phyloP scores from a whole-genome alignment of 2,888 invertebrate genomes.

The Napeogenes sylphis region DNA sequence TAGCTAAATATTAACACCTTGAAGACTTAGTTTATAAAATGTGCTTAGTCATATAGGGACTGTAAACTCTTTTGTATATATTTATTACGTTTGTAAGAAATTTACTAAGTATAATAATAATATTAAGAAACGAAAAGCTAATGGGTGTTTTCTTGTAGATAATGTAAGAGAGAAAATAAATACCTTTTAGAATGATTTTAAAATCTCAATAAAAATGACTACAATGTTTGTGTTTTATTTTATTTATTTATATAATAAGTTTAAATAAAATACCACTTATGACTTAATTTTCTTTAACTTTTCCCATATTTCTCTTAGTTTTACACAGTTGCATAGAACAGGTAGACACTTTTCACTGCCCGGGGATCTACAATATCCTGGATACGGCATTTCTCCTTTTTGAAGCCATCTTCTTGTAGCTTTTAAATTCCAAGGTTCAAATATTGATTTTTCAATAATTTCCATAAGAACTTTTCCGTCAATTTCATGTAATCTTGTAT shows the following conservation, averaged over 20 bases:
- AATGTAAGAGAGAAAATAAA: too few relatives aligned
- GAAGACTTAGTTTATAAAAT: neutral
- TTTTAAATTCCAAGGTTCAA: slow-evolving; percentile 25
- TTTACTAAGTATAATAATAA: slow-evolving; percentile 1
- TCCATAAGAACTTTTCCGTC: slow-evolving; percentile 33
- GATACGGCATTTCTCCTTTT: slow-evolving; percentile 54
- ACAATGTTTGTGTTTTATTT: slow-evolving; percentile 1
- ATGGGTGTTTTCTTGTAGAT: too few relatives aligned
- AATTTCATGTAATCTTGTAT: slow-evolving; percentile 36
- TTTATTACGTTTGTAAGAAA: neutral
- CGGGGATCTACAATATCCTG: slow-evolving; percentile 64
- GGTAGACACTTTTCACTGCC: slow-evolving; percentile 50
- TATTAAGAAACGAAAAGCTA: neutral
- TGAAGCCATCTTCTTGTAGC: slow-evolving; percentile 53
- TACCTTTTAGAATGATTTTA: too few relatives aligned
- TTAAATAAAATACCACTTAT: neutral
- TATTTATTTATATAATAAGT: neutral
- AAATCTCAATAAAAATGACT: neutral
- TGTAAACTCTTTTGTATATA: slow-evolving; percentile 5
- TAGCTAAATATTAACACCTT: neutral
- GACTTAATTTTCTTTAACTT: slow-evolving; percentile 22
- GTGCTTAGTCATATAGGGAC: neutral
- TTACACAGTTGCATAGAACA: slow-evolving; percentile 55
- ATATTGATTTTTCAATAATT: slow-evolving; percentile 28
- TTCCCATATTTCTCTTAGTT: slow-evolving; percentile 48